Conservation (phyloP, 2,888 invertebrate genomes). For the Phlogophora meticulosa region DNA sequence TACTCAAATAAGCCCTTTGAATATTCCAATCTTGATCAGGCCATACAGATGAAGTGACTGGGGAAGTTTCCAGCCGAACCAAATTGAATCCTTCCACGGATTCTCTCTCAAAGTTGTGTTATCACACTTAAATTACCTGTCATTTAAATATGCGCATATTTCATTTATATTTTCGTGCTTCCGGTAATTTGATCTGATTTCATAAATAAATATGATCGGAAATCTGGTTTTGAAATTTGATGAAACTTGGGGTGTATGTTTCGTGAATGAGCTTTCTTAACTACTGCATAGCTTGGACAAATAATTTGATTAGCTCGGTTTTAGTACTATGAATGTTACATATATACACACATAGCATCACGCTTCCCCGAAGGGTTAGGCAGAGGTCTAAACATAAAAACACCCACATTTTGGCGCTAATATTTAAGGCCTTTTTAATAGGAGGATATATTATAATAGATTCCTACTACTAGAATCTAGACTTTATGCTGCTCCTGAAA, state of each 20-base stretch:
- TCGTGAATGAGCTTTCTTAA: background rate
- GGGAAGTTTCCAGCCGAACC: background rate
- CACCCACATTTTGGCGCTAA: no score
- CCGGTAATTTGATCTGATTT: constrained; percentile 34
- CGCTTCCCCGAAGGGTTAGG: no score
- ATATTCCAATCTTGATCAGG: background rate
- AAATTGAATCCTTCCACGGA: constrained; percentile 33
- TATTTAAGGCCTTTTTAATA: no score
- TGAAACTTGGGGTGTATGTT: constrained; percentile 4
- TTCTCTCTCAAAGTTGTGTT: constrained; percentile 22
- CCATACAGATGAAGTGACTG: constrained; percentile 20
- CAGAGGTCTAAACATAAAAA: no score
- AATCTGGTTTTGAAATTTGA: constrained; percentile 10
- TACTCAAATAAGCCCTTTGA: no score
- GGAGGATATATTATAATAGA: no score
- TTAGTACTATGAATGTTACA: background rate
- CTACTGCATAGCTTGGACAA: background rate
- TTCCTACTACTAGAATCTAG: no score
- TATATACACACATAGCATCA: no score
- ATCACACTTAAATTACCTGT: constrained; percentile 47
- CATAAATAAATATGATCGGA: constrained; percentile 28
- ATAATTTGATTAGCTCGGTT: background rate
- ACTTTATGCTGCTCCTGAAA: no score
- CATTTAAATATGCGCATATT: constrained; percentile 42
- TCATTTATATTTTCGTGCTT: constrained; percentile 21